Evolutionary conservation across 2,797 vertebrate species (phyloP), one percentile per base, ranked within the genome.

Genomic region (Neopelma chrysocephalum): DNA sequence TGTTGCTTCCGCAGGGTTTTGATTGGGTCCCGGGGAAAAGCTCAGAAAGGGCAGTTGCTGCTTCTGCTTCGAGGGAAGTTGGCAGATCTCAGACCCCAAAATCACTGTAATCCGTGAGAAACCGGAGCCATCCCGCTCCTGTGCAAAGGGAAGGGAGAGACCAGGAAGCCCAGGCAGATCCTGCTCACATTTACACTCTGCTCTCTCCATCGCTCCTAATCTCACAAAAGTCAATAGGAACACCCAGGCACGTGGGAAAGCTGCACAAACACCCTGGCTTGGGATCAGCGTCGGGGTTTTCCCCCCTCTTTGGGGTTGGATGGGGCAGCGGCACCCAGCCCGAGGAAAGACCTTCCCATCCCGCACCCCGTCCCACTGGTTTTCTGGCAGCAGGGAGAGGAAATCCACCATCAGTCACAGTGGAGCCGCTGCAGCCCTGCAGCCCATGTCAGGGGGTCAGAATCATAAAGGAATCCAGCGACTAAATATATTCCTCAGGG

Each of bases 181-280:
- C 84, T 29, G 21, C 57, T 70, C 5, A 1, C 86, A 7, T 91
- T 96, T 60, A 58, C 93, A 25, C 2, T 36, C 62, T 8, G 8
- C 58, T 27, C 82, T 79, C 81, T 48, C 89, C 88, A 85, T 93
- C 92, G 48, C 76, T 34, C 8, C 16, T 77, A 43, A 95, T 50
- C 78, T 71, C 87, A 93, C 94, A 64, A 82, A 90, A 93, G 94
- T 96, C 95, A 92, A 85, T 71, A 96, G 92, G 69, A 95, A 95
- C 95, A 93, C 90, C 93, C 87, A 91, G 81, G 32, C 93, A 85
- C 89, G 66, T 89, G 91, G 89, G 14, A 31, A 43, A 61, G 62
- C 92, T 77, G 81, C 81, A 72, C 92, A 9, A 90, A 11, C 80
- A 81, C 53, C 76, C 50, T 6, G 4, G 66, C 43, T 32, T 21